Evolutionary conservation across 2,113 vertebrate genomes (phyloP).

Genomic region (Nanger granti): DNA sequence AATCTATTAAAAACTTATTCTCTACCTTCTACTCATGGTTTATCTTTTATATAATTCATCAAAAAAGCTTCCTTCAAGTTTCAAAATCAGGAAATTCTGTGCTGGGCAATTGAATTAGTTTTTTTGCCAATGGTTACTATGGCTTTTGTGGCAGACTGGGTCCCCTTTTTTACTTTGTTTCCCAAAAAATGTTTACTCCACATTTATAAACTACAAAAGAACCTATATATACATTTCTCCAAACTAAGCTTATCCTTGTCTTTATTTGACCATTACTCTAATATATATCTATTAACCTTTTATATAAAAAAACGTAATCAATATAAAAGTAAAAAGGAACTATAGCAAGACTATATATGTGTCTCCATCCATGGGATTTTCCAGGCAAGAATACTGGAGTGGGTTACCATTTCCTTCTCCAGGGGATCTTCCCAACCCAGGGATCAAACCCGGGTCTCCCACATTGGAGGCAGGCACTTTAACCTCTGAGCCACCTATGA

Average conservation of each 20-base stretch:
- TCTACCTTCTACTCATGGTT: background rate
- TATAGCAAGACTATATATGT: background rate
- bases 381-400: too few species aligned
- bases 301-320: background rate
- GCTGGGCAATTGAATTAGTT: background rate
- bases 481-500: background rate
- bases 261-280: background rate
- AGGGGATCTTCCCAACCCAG: too few species aligned
- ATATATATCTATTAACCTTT: background rate
- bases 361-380: background rate
- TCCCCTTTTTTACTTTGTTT: background rate
- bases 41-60: background rate
- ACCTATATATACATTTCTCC: background rate
- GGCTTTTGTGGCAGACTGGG: background rate
- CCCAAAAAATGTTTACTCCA: background rate
- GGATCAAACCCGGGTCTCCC: too few species aligned
- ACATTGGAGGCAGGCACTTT: too few species aligned
- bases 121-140: background rate
- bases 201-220: background rate
- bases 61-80: background rate
- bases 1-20: background rate
- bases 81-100: background rate
- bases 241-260: background rate
- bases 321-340: background rate
- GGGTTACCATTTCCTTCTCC: too few species aligned